Evolutionary conservation across 2,888 invertebrate genomes (phyloP).

Genomic region (Lepidochrysops patricia): DNA sequence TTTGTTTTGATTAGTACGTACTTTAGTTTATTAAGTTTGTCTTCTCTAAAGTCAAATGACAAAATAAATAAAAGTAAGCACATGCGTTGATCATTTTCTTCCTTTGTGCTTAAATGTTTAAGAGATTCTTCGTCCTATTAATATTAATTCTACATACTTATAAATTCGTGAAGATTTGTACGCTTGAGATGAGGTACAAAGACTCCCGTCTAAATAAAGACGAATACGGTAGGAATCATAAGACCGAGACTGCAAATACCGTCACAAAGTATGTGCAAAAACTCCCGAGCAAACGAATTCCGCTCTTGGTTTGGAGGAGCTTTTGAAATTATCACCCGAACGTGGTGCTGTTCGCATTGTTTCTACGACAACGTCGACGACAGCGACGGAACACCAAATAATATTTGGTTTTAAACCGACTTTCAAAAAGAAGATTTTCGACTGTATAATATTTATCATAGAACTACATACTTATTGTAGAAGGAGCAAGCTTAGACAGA

Average conservation of each 20-base stretch:
- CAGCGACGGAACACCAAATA: slow-evolving; percentile 7
- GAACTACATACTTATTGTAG: too few species aligned
- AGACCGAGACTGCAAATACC: background rate
- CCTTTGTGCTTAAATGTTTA: background rate
- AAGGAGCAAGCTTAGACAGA: too few species aligned
- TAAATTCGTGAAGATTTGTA: background rate
- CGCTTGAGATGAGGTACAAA: background rate
- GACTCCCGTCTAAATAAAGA: background rate
- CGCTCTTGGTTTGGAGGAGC: slow-evolving; percentile 10
- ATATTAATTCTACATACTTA: background rate
- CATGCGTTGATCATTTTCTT: background rate
- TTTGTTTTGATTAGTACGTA: background rate
- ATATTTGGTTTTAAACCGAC: too few species aligned
- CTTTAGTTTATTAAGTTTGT: background rate
- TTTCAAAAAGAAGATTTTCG: too few species aligned
- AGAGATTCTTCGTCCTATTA: background rate
- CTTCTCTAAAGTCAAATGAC: too few species aligned
- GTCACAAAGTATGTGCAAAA: slow-evolving; percentile 13
- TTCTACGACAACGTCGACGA: background rate
- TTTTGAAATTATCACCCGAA: slow-evolving; percentile 20
- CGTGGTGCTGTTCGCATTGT: slow-evolving; percentile 14
- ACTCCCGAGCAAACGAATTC: slow-evolving; percentile 17
- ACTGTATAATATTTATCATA: too few species aligned
- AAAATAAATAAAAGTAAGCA: too few species aligned
- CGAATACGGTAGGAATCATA: background rate